phyloP scores from a whole-genome alignment of 2,888 invertebrate species.

The Drosophila pseudotalamancana region DNA sequence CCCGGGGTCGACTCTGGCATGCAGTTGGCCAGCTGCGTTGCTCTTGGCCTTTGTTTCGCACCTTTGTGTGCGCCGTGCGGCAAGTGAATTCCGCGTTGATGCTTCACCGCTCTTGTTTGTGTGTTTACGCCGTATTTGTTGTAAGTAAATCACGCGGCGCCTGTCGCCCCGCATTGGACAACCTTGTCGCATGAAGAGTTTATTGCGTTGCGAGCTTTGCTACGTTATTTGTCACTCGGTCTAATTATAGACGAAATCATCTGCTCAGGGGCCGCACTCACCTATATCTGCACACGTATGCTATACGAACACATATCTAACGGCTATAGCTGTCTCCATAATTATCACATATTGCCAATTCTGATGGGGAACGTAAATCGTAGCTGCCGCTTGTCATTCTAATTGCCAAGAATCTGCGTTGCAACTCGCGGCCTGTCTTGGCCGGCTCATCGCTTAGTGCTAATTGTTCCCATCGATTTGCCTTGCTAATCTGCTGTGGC shows the following conservation, averaged over 20 bases:
- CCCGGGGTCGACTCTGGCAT: slow-evolving; percentile 1
- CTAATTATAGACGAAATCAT: slow-evolving; percentile 64
- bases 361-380: slow-evolving; percentile 29
- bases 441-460: slow-evolving; percentile 21
- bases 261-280: slow-evolving; percentile 31
- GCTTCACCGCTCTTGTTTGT: not conserved
- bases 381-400: slow-evolving; percentile 21
- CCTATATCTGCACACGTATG: slow-evolving; percentile 13
- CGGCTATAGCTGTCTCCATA: slow-evolving; percentile 26
- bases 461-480: slow-evolving; percentile 45
- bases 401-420: slow-evolving; percentile 66
- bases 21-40: slow-evolving; percentile 28
- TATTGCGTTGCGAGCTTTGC: slow-evolving; percentile 66
- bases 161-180: slow-evolving; percentile 29
- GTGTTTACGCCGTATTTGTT: slow-evolving; percentile 18
- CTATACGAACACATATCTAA: slow-evolving; percentile 2
- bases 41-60: slow-evolving; percentile 57
- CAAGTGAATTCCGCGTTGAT: slow-evolving; percentile 21
- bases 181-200: slow-evolving; percentile 71
- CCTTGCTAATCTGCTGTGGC: slow-evolving; percentile 27
- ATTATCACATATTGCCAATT: slow-evolving; percentile 55
- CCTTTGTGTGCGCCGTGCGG: slow-evolving; percentile 50
- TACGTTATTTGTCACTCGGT: slow-evolving; percentile 45
- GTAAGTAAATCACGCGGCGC: slow-evolving; percentile 52
- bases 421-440: slow-evolving; percentile 24